Evolutionary conservation across 2,888 invertebrate genomes (phyloP).

Genomic region (Coleophora deauratella): DNA sequence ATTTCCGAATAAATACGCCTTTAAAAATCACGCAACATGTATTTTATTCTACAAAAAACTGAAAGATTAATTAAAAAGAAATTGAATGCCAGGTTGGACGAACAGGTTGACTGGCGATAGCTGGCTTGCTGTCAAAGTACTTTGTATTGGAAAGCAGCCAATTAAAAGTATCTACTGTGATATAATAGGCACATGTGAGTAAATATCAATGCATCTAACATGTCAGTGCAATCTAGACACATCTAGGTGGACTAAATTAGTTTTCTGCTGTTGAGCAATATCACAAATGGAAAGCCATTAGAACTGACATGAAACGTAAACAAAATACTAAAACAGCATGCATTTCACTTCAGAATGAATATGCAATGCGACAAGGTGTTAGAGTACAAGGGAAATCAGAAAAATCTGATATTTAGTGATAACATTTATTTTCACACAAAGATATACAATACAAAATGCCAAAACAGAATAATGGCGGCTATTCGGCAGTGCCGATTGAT

Average conservation of each 20-base stretch:
- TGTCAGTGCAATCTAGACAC: constrained; percentile 48
- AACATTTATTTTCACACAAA: too few species aligned
- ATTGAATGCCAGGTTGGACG: constrained; percentile 68
- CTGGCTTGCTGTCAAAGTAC: constrained; percentile 62
- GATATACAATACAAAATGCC: too few species aligned
- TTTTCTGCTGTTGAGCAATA: constrained; percentile 35
- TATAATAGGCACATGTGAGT: constrained; percentile 36
- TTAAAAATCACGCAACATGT: background rate
- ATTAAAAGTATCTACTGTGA: constrained; percentile 64
- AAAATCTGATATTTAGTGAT: too few species aligned
- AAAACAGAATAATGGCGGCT: too few species aligned
- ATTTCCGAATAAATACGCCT: background rate
- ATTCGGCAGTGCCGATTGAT: too few species aligned
- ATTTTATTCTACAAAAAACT: background rate
- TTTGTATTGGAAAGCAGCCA: constrained; percentile 72
- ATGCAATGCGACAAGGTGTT: too few species aligned
- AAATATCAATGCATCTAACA: constrained; percentile 57
- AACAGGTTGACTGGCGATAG: constrained; percentile 61
- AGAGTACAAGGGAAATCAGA: too few species aligned
- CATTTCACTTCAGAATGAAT: too few species aligned
- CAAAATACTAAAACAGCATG: too few species aligned
- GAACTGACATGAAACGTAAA: too few species aligned
- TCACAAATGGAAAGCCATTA: background rate
- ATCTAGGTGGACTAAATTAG: constrained; percentile 57
- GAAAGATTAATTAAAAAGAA: constrained; percentile 48